Evolutionary conservation across 2,888 invertebrate genomes (phyloP).

Genomic region (Lasius platythorax): DNA sequence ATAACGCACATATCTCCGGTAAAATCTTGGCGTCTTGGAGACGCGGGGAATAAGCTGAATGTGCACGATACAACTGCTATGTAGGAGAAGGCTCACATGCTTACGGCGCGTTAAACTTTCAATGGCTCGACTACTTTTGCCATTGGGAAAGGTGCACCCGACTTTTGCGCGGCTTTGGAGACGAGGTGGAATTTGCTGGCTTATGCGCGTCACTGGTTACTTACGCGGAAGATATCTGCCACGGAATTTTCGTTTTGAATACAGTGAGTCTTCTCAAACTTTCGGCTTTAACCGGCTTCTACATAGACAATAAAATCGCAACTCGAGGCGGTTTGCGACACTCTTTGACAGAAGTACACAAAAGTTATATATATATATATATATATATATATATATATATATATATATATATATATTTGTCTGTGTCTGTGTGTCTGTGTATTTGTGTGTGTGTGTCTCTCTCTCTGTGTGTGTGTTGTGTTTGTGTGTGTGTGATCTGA

Average conservation of each 20-base stretch:
- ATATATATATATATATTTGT: neutral
- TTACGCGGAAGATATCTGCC: slow-evolving; percentile 46
- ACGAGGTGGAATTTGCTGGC: slow-evolving; percentile 57
- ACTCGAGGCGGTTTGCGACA: slow-evolving; percentile 19
- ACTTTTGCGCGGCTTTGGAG: slow-evolving; percentile 24
- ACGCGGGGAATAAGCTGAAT: slow-evolving; percentile 75
- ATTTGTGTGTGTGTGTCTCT: neutral
- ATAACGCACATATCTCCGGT: slow-evolving; percentile 72
- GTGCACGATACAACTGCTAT: slow-evolving; percentile 70
- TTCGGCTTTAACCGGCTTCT: slow-evolving; percentile 33
- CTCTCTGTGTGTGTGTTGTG: neutral
- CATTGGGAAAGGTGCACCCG: slow-evolving; percentile 65
- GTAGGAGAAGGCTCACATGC: slow-evolving; percentile 70
- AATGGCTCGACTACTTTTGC: slow-evolving; percentile 78
- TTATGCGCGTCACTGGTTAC: slow-evolving; percentile 56
- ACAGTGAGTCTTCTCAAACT: slow-evolving; percentile 29
- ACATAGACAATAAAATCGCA: slow-evolving; percentile 35
- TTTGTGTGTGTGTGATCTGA: neutral
- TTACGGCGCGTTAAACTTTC: slow-evolving; percentile 81
- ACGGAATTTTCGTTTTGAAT: slow-evolving; percentile 53
- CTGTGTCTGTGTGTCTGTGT: neutral
- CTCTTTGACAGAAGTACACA: neutral
- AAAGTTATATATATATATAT: neutral
- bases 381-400: neutral
- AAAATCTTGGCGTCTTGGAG: slow-evolving; percentile 71